phyloP scores from a whole-genome alignment of 2,113 vertebrate species.

The Spilogale gracilis region DNA sequence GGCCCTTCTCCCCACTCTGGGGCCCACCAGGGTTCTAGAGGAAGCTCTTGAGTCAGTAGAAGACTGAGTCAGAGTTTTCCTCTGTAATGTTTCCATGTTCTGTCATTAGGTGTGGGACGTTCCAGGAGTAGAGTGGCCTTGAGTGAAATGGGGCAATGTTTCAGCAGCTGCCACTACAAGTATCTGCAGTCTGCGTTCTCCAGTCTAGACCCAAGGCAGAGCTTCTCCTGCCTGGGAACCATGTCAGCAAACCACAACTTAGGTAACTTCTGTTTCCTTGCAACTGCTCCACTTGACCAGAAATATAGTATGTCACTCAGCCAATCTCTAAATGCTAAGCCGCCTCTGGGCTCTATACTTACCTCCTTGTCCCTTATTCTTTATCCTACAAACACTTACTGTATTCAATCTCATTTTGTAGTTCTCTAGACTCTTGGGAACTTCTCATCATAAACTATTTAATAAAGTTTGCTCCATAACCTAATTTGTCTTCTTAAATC shows the following conservation, averaged over 20 bases:
- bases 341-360: background rate
- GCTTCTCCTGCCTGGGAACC: background rate
- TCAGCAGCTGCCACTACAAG: background rate
- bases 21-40: background rate
- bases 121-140: background rate
- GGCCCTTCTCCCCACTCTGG: background rate
- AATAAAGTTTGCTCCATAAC: background rate
- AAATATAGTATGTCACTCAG: background rate
- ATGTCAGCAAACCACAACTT: background rate
- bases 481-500: background rate
- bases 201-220: background rate
- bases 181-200: too few species aligned
- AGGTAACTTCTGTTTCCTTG: background rate
- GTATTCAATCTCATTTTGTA: background rate
- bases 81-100: background rate
- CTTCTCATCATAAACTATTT: background rate
- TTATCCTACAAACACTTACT: background rate
- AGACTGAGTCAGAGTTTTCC: background rate
- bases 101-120: background rate
- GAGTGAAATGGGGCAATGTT: background rate
- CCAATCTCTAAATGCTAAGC: background rate
- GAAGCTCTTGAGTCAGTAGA: background rate
- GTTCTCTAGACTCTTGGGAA: background rate
- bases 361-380: background rate
- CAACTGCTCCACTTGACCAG: background rate